A percentile compares a stretch with the other conserved stretches of the same genome.
Conservation (phyloP, 2,888 invertebrate genomes). For the Minunthozetes semirufus region DNA sequence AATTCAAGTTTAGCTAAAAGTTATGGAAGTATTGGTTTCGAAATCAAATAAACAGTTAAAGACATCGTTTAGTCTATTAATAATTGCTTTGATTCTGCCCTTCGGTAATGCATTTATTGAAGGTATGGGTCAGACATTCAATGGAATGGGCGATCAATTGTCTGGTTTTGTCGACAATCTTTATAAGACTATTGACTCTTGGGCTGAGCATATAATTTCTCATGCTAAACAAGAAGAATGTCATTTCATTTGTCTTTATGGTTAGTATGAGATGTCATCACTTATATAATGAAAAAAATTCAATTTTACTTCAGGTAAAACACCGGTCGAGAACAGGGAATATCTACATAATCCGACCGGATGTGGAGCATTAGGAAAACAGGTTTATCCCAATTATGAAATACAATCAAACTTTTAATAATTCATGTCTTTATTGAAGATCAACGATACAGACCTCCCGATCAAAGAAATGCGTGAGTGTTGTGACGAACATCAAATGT, state of each 20-base stretch:
- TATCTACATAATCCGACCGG: neutral
- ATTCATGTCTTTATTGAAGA: no score
- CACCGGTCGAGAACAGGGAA: neutral
- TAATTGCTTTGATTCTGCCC: neutral
- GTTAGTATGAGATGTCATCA: neutral
- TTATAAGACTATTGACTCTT: constrained; percentile 27
- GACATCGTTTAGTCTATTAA: neutral
- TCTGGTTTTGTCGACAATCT: constrained; percentile 29
- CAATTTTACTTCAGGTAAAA: neutral
- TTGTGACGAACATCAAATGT: constrained; percentile 31
- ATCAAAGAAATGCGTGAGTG: constrained; percentile 30
- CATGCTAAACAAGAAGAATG: constrained; percentile 36
- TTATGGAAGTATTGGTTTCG: neutral
- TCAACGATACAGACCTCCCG: constrained; percentile 32
- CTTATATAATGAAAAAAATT: no score
- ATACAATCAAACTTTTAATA: no score
- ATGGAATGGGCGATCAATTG: constrained; percentile 24
- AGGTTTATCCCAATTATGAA: constrained; percentile 3
- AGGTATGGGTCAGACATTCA: constrained; percentile 14
- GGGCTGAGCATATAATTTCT: constrained; percentile 31
- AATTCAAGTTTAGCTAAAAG: neutral
- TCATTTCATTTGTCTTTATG: constrained; percentile 13
- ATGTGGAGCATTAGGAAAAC: constrained; percentile 28
- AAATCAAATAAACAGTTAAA: neutral
- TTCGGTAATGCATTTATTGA: constrained; percentile 32